These are phyloP conservation scores for Arothron firmamentum DNA, from an alignment of 2,113 vertebrate species.

Conservation along the genomic window DNA sequence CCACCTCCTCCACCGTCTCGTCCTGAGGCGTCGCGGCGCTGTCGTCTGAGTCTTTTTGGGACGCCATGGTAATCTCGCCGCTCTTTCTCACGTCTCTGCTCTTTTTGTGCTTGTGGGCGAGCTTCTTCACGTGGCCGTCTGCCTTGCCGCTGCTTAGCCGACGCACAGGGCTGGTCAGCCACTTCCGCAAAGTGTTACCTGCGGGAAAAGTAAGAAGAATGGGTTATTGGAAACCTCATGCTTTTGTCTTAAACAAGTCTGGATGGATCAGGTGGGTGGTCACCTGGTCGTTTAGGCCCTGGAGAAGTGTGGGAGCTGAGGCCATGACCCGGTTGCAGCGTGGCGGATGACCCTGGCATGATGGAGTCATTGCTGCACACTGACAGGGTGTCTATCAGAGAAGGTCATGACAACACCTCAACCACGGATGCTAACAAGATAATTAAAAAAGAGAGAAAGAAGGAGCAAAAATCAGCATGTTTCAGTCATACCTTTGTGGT, in stretches of 20 bases:
- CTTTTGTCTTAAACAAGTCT: too few relatives aligned
- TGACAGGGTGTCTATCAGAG: slow-evolving; percentile 84
- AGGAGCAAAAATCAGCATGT: background rate
- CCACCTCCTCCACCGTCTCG: slow-evolving; percentile 93
- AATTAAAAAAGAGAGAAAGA: background rate
- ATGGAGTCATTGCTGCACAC: slow-evolving; percentile 97
- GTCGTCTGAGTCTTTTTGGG: slow-evolving; percentile 96
- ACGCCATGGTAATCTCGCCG: slow-evolving; percentile 78
- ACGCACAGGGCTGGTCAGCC: slow-evolving; percentile 96
- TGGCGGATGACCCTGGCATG: slow-evolving; percentile 87
- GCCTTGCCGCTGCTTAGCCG: slow-evolving; percentile 97
- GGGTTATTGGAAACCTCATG: background rate
- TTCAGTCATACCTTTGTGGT: slow-evolving; percentile 89
- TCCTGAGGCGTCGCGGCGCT: slow-evolving; percentile 95
- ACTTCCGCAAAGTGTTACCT: slow-evolving; percentile 94
- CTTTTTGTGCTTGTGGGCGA: slow-evolving; percentile 97
- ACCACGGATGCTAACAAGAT: background rate
- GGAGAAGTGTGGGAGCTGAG: slow-evolving; percentile 91
- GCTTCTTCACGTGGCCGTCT: slow-evolving; percentile 93
- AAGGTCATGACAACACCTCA: background rate
- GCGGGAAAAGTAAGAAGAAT: background rate
- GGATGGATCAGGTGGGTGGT: background rate
- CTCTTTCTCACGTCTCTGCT: slow-evolving; percentile 92
- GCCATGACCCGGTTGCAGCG: slow-evolving; percentile 88
- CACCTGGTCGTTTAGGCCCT: slow-evolving; percentile 91